These are phyloP conservation scores for Teleopsis dalmanni DNA, from an alignment of 1,140 invertebrate genomes.

Conservation along the genomic window DNA sequence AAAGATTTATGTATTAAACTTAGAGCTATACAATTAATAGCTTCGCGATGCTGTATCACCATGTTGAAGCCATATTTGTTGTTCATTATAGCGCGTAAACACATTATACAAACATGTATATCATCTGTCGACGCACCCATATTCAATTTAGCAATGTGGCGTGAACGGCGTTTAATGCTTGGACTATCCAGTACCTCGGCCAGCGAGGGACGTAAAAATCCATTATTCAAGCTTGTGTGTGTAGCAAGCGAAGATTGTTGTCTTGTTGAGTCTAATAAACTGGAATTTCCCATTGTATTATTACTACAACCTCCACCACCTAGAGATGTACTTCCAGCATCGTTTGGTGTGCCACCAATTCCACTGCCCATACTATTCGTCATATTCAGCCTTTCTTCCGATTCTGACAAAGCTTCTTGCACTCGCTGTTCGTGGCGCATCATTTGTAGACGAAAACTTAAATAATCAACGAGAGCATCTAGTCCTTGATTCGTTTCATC, in stretches of 20 bases:
- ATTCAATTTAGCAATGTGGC: constrained; percentile 83
- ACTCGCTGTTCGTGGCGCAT: constrained; percentile 80
- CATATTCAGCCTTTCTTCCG: constrained; percentile 53
- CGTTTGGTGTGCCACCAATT: neutral
- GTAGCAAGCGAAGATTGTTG: constrained; percentile 16
- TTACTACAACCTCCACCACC: constrained; percentile 11
- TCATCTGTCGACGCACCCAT: constrained; percentile 98
- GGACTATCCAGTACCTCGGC: constrained; percentile 61
- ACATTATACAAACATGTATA: constrained; percentile 98
- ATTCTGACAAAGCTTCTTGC: constrained; percentile 61
- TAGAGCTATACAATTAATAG: constrained; percentile 96
- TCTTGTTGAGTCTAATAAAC: constrained; percentile 21
- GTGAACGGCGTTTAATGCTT: constrained; percentile 63
- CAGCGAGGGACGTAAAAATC: constrained; percentile 53
- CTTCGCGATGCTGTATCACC: constrained; percentile 95
- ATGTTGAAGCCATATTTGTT: constrained; percentile 99
- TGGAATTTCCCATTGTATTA: constrained; percentile 9
- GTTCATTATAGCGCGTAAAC: constrained; percentile 98
- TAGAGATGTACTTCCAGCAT: constrained; percentile 7
- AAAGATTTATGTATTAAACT: constrained; percentile 95
- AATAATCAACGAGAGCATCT: constrained; percentile 94
- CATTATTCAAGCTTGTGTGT: constrained; percentile 45
- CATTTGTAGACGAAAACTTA: constrained; percentile 88
- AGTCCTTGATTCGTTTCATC: constrained; percentile 93
- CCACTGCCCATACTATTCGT: constrained; percentile 14